A percentile compares a stretch with the other conserved stretches of the same genome.
phyloP scores from a whole-genome alignment of 2,113 vertebrate species.

The Dicaeum eximium region DNA sequence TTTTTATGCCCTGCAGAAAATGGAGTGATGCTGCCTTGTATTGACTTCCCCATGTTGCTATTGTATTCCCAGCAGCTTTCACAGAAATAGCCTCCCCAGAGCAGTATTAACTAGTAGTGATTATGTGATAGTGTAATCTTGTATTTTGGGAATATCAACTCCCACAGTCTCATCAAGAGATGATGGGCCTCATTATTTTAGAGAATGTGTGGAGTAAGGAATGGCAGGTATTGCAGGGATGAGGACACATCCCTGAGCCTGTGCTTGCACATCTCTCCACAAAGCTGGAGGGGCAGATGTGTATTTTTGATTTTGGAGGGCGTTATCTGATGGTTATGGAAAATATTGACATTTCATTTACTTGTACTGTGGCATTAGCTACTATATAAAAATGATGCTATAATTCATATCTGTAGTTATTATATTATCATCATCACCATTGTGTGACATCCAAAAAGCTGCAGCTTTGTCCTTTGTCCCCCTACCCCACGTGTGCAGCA shows the following conservation, averaged over 20 bases:
- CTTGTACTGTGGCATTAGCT: not conserved
- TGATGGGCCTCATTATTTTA: slow-evolving; percentile 34
- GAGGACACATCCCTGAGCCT: not conserved
- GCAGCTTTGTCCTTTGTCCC: not conserved
- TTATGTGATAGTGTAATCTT: slow-evolving; percentile 22
- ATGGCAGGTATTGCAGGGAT: not conserved
- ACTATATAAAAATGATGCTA: not conserved
- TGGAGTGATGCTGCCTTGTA: not conserved
- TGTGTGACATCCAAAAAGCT: not conserved
- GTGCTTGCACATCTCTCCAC: no score
- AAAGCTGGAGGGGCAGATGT: not conserved
- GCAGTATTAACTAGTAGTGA: slow-evolving; percentile 1
- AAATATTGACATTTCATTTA: not conserved
- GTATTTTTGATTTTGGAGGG: not conserved
- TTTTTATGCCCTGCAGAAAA: not conserved
- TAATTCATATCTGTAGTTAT: not conserved
- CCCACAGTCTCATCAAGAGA: slow-evolving; percentile 43
- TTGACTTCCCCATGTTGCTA: not conserved
- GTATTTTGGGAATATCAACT: slow-evolving; percentile 49
- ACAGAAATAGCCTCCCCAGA: not conserved
- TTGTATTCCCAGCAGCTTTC: slow-evolving; percentile 8
- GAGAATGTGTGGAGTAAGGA: not conserved
- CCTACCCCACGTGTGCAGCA: rapidly evolving
- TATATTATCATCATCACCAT: not conserved
- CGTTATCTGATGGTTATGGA: not conserved